Evolutionary conservation across 2,797 vertebrate species (phyloP), one percentile per base, ranked within the genome.

Genomic region (Chromis chromis): DNA sequence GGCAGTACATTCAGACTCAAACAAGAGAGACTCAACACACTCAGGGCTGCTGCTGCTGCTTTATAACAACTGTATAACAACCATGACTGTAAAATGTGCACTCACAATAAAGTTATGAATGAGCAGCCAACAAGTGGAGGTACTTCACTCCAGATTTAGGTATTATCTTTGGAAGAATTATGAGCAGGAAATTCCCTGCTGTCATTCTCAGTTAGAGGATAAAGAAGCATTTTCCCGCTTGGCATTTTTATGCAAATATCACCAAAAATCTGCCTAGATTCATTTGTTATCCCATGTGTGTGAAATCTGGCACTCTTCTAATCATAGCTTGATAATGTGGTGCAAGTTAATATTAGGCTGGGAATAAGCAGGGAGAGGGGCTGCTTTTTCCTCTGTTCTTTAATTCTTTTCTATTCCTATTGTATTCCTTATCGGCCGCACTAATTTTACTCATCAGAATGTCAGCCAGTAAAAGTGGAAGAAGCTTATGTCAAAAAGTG

Each of bases 1-100:
- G 10, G 33, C 33, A 36, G 33, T 46, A 67, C 67, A 70, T 73
- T 76, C 66, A 65, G 62, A 76, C 69, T 81, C 76, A 76, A 79
- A 83, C 54, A 77, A 56, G 33, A 36, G 33, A 36, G 9, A 36
- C 33, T 36, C 33, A 36, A 36, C 31, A 36, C 33, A 36, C 11
- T 36, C 33, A 36, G 33, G 33, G 10, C 33, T 36, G 33, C 33
- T 36, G 33, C 33, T 33, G 33, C 33, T 36, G 33, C 33, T 36
- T 12, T 12, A 11, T 36, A 36, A 36, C 33, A 36, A 11, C 33
- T 36, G 33, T 36, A 36, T 3, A 36, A 36, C 33, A 36, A 12
- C 33, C 33, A 36, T 36, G 33, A 36, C 28, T 31, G 28, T 31
- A 31, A 31, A 31, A 31, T 31, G 28, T 31, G 28, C 28, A 31